Evolutionary conservation across 1,140 invertebrate species (phyloP).

Genomic region (Trichomalopsis sarcophagae): DNA sequence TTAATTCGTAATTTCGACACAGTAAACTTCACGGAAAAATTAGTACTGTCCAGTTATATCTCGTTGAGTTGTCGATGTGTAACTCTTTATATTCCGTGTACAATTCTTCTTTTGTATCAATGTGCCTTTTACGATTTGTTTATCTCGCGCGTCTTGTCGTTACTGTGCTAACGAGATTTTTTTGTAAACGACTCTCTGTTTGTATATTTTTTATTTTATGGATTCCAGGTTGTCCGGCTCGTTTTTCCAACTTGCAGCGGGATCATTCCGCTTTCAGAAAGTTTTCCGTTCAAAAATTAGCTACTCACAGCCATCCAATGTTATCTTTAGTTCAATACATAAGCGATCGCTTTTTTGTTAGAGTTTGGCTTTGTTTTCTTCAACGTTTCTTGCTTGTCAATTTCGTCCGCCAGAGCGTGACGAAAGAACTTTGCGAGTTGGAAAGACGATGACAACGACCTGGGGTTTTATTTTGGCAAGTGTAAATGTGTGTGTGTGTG

Average conservation of each 20-base stretch:
- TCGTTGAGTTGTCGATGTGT: not conserved
- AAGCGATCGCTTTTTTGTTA: not conserved
- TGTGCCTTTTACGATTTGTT: slow-evolving; percentile 16
- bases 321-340: not conserved
- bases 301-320: not conserved
- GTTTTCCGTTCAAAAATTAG: not conserved
- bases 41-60: slow-evolving; percentile 13
- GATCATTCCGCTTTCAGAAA: not conserved
- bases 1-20: not conserved
- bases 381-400: not conserved
- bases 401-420: not conserved
- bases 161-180: slow-evolving; percentile 11
- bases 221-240: slow-evolving; percentile 16
- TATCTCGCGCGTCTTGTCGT: not conserved
- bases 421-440: slow-evolving; percentile 46
- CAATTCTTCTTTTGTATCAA: slow-evolving; percentile 31
- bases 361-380: not conserved
- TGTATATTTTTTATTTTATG: slow-evolving; percentile 16
- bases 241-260: slow-evolving; percentile 53
- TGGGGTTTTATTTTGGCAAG: slow-evolving; percentile 16
- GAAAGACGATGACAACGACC: slow-evolving; percentile 44
- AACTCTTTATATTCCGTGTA: slow-evolving; percentile 17
- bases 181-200: slow-evolving; percentile 27
- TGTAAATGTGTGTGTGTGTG: not conserved
- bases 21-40: slow-evolving; percentile 1